phyloP scores from a whole-genome alignment of 2,113 vertebrate species.

The Heloderma charlesbogerti region DNA sequence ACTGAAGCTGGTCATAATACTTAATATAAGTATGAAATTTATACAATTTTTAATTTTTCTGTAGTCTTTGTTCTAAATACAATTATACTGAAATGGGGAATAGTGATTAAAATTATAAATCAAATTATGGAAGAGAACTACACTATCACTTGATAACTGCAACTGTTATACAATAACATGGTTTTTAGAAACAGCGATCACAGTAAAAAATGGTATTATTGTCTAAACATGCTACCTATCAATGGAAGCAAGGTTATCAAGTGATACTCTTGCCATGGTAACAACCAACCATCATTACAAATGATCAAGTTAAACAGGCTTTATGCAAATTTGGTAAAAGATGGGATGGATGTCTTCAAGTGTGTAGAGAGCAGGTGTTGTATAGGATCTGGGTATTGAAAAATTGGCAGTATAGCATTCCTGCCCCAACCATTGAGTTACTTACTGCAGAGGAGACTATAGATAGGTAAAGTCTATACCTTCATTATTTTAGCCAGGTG shows the following conservation, averaged over 20 bases:
- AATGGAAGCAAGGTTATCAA: not conserved
- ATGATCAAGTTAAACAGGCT: not conserved
- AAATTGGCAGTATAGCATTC: not conserved
- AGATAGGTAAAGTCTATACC: not conserved
- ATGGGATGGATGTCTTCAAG: not conserved
- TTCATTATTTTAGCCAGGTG: not conserved
- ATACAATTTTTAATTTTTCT: not conserved
- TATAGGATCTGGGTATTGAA: not conserved
- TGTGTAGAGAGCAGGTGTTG: not conserved
- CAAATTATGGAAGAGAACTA: not conserved
- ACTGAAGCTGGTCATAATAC: not conserved
- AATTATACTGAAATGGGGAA: not conserved
- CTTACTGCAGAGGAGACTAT: not conserved
- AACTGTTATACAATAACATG: not conserved
- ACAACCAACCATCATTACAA: not conserved
- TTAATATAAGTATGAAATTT: not conserved
- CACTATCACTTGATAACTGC: not conserved
- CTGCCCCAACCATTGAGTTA: not conserved
- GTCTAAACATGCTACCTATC: not conserved
- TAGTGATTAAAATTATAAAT: not conserved
- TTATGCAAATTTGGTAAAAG: not conserved
- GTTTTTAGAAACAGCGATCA: not conserved
- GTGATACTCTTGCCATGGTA: not conserved
- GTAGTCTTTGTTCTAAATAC: not conserved
- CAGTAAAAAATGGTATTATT: not conserved